phyloP scores from a whole-genome alignment of 2,797 vertebrate species.

The Neosalanx taihuensis region DNA sequence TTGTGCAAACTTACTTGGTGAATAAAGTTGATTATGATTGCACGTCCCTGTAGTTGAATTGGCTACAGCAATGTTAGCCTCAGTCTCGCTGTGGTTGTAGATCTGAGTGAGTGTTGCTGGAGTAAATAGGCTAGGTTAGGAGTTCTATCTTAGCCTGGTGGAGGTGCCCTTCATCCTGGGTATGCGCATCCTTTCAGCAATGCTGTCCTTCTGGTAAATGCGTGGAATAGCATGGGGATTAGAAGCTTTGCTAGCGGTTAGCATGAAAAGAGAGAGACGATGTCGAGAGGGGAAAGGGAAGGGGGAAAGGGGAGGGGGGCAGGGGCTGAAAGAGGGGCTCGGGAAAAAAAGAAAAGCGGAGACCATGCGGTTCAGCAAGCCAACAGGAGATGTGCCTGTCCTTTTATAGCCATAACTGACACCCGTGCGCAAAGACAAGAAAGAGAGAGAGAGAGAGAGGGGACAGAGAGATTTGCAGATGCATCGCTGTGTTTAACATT shows the following conservation, averaged over 20 bases:
- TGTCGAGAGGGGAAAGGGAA: background rate
- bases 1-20: no score
- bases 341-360: background rate
- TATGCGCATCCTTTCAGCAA: background rate
- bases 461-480: constrained; percentile 57
- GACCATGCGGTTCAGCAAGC: constrained; percentile 35
- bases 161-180: constrained; percentile 12
- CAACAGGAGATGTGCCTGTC: constrained; percentile 70
- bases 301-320: constrained; percentile 9
- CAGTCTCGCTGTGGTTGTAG: background rate
- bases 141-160: background rate
- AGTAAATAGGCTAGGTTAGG: background rate
- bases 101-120: background rate
- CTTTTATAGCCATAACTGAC: constrained; percentile 81
- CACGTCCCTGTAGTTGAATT: background rate
- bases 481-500: constrained; percentile 48
- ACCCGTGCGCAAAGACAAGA: constrained; percentile 41
- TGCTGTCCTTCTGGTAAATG: constrained; percentile 30
- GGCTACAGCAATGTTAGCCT: background rate
- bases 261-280: constrained; percentile 44
- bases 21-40: no score
- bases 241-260: constrained; percentile 60
- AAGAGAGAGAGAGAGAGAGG: background rate
- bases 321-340: constrained; percentile 12
- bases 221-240: constrained; percentile 64